Evolutionary conservation across 2,888 invertebrate genomes (phyloP).

Genomic region (Theodoxus fluviatilis): DNA sequence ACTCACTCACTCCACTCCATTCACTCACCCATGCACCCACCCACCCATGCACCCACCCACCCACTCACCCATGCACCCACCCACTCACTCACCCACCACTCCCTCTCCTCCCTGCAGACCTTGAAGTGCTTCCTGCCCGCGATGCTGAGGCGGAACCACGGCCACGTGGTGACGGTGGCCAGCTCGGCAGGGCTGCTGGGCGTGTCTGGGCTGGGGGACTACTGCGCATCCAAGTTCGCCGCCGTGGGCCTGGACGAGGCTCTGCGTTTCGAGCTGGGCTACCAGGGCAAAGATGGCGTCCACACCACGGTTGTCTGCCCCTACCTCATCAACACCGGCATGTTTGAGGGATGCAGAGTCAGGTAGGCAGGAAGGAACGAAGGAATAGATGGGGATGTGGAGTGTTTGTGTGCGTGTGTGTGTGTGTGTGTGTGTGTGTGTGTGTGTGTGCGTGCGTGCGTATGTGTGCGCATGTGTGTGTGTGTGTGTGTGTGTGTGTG

Average conservation of each 20-base stretch:
- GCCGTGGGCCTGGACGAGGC: constrained; percentile 94
- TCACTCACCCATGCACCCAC: background rate
- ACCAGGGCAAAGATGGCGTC: constrained; percentile 71
- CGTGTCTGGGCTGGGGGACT: constrained; percentile 75
- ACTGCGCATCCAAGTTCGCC: constrained; percentile 92
- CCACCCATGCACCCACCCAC: too few species aligned
- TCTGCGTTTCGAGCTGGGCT: constrained; percentile 67
- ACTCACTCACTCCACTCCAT: background rate
- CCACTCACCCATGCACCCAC: too few species aligned
- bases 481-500: background rate
- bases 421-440: background rate
- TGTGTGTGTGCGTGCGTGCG: background rate
- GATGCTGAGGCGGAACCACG: constrained; percentile 86
- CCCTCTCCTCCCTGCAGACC: constrained; percentile 75
- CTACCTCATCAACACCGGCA: constrained; percentile 94
- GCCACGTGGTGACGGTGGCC: constrained; percentile 92
- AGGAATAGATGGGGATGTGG: background rate
- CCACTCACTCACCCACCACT: too few species aligned
- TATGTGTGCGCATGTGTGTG: background rate
- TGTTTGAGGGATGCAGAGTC: constrained; percentile 90
- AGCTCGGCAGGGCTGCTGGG: constrained; percentile 88
- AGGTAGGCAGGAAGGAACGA: constrained; percentile 65
- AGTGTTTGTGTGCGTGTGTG: background rate
- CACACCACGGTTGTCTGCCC: constrained; percentile 91
- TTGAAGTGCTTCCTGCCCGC: constrained; percentile 89